Conservation (phyloP, 2,888 invertebrate species). For the Eubasilissa splendida region DNA sequence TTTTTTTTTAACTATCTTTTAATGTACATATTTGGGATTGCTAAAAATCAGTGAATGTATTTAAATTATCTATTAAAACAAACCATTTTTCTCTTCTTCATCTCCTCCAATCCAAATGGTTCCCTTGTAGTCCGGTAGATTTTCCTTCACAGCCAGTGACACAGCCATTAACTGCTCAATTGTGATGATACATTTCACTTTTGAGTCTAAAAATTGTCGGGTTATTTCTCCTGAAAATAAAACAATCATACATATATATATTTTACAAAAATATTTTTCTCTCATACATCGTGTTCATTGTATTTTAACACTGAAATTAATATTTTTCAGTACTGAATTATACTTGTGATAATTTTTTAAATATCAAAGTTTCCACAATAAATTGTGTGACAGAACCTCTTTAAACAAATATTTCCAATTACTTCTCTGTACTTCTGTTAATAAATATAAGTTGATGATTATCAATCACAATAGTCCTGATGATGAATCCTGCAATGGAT, state of each 20-base stretch:
- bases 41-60: neutral
- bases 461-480: no score
- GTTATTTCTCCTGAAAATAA: conserved; percentile 73
- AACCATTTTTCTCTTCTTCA: conserved; percentile 64
- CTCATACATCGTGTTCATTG: no score
- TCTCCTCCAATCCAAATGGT: conserved; percentile 78
- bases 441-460: no score
- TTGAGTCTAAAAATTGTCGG: conserved; percentile 76
- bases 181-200: conserved; percentile 77
- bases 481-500: no score
- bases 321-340: no score
- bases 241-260: conserved; percentile 11
- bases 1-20: neutral
- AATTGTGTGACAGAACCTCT: no score
- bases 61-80: conserved; percentile 2
- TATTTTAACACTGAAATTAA: no score
- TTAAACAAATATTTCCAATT: no score
- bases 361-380: no score
- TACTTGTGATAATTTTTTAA: no score
- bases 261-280: no score
- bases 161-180: conserved; percentile 77
- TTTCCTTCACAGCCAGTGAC: conserved; percentile 71
- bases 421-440: no score
- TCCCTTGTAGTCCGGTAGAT: conserved; percentile 73
- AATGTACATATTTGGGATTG: neutral